These are phyloP conservation scores for Lithodes maja DNA, from an alignment of 2,888 invertebrate species.

Conservation along the genomic window DNA sequence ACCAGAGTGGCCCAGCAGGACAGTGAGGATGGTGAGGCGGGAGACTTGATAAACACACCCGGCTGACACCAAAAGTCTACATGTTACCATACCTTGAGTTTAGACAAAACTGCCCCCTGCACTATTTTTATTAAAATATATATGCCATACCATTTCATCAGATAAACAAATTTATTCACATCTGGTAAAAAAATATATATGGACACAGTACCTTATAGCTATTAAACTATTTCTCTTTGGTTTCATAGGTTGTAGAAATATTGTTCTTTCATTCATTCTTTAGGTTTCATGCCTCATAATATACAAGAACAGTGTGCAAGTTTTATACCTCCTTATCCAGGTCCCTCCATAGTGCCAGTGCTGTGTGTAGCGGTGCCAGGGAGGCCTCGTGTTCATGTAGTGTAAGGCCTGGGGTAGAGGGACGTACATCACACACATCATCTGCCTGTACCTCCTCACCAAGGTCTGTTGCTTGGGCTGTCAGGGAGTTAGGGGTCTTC, in stretches of 20 bases:
- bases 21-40: constrained; percentile 50
- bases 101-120: constrained; percentile 26
- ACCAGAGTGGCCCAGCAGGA: constrained; percentile 50
- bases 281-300: too few species aligned
- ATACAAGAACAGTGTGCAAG: too few species aligned
- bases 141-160: too few species aligned
- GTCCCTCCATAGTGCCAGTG: constrained; percentile 50
- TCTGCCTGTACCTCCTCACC: constrained; percentile 66
- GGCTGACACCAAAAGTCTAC: constrained; percentile 41
- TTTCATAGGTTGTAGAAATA: too few species aligned
- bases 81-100: not conserved
- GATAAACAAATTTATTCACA: too few species aligned
- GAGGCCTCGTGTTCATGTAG: constrained; percentile 45
- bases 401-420: constrained; percentile 35
- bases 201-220: too few species aligned
- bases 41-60: constrained; percentile 51
- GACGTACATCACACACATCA: constrained; percentile 65
- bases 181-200: too few species aligned
- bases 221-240: too few species aligned
- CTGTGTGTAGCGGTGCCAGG: constrained; percentile 52
- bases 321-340: constrained; percentile 34
- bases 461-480: constrained; percentile 49
- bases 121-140: too few species aligned
- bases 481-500: constrained; percentile 44
- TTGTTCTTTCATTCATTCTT: too few species aligned